phyloP scores from a whole-genome alignment of 1,140 invertebrate genomes.

The Drosophila rhopaloa region DNA sequence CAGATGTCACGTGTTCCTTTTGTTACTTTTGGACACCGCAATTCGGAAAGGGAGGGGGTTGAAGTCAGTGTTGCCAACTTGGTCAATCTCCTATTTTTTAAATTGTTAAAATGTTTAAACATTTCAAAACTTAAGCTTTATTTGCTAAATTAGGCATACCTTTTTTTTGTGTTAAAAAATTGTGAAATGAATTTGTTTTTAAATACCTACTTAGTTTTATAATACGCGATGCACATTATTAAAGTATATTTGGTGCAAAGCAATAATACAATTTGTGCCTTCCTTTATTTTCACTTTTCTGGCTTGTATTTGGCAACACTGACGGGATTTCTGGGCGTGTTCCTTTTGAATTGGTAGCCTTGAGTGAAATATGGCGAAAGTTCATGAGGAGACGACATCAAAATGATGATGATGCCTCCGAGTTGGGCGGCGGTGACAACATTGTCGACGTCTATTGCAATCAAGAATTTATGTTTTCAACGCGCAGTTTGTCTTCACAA shows the following conservation, averaged over 20 bases:
- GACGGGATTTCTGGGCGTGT: constrained; percentile 23
- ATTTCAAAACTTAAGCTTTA: too few relatives aligned
- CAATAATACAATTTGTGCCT: too few relatives aligned
- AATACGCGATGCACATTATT: too few relatives aligned
- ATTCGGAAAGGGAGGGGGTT: constrained; percentile 31
- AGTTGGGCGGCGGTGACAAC: constrained; percentile 32
- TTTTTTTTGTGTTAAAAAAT: too few relatives aligned
- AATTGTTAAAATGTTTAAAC: background rate
- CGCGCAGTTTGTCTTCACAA: constrained; percentile 60
- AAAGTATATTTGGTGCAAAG: too few relatives aligned
- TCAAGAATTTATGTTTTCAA: constrained; percentile 80
- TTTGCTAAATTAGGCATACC: too few relatives aligned
- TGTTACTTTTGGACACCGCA: constrained; percentile 65
- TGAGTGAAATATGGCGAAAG: constrained; percentile 76
- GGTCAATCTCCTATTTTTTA: background rate
- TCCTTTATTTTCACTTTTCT: background rate
- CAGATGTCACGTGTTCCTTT: constrained; percentile 77
- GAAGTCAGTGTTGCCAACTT: constrained; percentile 4
- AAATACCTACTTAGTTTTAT: background rate
- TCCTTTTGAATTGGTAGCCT: constrained; percentile 62
- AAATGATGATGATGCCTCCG: constrained; percentile 63
- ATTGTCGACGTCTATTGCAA: constrained; percentile 70
- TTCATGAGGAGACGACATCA: constrained; percentile 75
- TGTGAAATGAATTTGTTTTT: too few relatives aligned
- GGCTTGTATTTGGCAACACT: constrained; percentile 6